Conservation (phyloP, 2,797 vertebrate genomes). For the Hypotaenidia philippensis region DNA sequence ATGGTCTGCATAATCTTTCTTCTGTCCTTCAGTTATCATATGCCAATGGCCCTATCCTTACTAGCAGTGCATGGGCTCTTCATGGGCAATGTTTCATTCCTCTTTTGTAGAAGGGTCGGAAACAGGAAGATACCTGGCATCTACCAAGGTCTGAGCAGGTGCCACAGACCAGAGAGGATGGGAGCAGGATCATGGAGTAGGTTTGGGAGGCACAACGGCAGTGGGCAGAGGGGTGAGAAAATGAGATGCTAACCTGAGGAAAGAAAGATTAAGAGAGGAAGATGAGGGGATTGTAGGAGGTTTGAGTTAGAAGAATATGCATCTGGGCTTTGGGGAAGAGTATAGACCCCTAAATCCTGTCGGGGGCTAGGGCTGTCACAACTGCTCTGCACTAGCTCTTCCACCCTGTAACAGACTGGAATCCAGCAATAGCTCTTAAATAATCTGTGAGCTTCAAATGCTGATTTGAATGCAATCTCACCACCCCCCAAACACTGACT, state of each 20-base stretch:
- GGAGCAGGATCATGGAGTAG: background rate
- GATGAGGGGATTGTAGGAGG: background rate
- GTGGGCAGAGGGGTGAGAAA: background rate
- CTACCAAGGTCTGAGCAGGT: background rate
- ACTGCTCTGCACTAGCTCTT: background rate
- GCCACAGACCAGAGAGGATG: background rate
- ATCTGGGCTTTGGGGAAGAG: background rate
- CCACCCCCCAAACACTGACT: background rate
- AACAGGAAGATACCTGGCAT: background rate
- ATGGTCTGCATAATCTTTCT: background rate
- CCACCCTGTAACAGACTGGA: background rate
- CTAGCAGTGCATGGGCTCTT: background rate
- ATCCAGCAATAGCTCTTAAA: background rate
- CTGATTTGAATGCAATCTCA: background rate
- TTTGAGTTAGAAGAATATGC: background rate
- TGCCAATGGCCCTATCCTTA: background rate
- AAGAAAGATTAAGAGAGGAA: background rate
- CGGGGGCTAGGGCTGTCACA: background rate
- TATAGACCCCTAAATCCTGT: background rate
- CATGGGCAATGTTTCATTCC: background rate
- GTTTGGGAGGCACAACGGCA: background rate
- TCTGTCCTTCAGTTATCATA: background rate
- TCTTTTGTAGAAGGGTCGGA: background rate
- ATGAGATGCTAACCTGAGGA: background rate
- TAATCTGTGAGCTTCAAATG: background rate